Conservation (phyloP, 2,888 invertebrate genomes). For the Lymantria dispar region DNA sequence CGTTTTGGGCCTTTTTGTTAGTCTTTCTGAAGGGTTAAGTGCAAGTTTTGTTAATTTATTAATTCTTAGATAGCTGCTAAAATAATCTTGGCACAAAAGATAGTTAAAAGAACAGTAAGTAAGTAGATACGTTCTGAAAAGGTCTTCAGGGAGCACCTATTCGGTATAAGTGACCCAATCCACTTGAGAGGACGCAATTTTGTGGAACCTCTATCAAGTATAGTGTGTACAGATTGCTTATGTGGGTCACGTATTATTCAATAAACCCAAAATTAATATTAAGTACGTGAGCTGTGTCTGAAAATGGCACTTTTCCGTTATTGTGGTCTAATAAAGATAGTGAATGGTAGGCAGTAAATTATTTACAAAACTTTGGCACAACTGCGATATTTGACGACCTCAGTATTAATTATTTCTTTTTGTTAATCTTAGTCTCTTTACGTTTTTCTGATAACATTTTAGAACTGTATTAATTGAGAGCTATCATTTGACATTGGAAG, state of each 20-base stretch:
- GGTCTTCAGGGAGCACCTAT: slow-evolving; percentile 22
- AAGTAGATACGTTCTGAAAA: not conserved
- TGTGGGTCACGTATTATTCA: slow-evolving; percentile 75
- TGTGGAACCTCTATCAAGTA: slow-evolving; percentile 51
- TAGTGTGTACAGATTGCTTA: slow-evolving; percentile 48
- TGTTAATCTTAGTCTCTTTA: too few relatives aligned
- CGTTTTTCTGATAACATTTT: too few relatives aligned
- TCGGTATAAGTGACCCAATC: slow-evolving; percentile 52
- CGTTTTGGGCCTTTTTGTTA: slow-evolving; percentile 28
- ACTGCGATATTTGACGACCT: not conserved
- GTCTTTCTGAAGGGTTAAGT: not conserved
- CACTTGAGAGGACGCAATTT: slow-evolving; percentile 57
- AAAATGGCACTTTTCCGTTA: not conserved
- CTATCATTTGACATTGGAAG: too few relatives aligned
- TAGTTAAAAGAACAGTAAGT: not conserved
- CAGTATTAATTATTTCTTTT: too few relatives aligned
- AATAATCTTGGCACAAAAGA: not conserved
- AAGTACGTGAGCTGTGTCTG: slow-evolving; percentile 56
- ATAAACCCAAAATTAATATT: slow-evolving; percentile 77
- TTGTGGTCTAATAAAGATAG: not conserved
- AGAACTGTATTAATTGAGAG: too few relatives aligned
- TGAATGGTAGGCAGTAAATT: not conserved
- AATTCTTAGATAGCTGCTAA: not conserved
- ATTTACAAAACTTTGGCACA: not conserved
- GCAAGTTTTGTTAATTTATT: not conserved